A percentile compares a stretch with the other conserved stretches of the same genome.
Evolutionary conservation across 2,888 invertebrate species (phyloP).

Genomic region (Sclerodermus sp.): DNA sequence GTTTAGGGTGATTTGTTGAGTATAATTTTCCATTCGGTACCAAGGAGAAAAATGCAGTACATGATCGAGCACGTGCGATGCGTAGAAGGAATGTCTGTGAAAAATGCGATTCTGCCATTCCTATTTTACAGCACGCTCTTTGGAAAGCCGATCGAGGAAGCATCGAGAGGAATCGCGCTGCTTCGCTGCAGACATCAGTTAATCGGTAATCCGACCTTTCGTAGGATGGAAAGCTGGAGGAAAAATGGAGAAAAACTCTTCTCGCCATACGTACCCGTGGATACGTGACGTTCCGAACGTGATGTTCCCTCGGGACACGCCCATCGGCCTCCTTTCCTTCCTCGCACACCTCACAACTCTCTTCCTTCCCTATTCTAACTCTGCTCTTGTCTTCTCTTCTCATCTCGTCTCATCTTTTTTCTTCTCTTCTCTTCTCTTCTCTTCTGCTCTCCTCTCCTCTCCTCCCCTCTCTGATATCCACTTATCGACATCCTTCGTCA

Average conservation of each 20-base stretch:
- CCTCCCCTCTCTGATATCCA: slow-evolving; percentile 10
- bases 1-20: too few species aligned
- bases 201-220: slow-evolving; percentile 7
- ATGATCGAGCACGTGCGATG: too few species aligned
- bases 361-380: neutral
- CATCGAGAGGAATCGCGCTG: slow-evolving; percentile 3
- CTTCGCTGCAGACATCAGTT: neutral
- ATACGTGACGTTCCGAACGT: slow-evolving; percentile 18
- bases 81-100: too few species aligned
- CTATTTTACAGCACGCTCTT: too few species aligned
- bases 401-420: neutral
- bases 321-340: neutral
- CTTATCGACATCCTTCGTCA: slow-evolving; percentile 22
- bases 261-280: slow-evolving; percentile 4
- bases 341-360: too few species aligned
- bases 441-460: neutral
- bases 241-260: slow-evolving; percentile 6
- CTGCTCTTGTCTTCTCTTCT: neutral
- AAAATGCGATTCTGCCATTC: too few species aligned
- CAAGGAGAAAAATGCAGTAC: too few species aligned
- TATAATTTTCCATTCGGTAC: too few species aligned
- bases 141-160: neutral
- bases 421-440: neutral
- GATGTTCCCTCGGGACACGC: slow-evolving; percentile 13
- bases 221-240: neutral